Percentiles rank a stretch among this genome's conserved stretches.
phyloP scores from a whole-genome alignment of 2,113 vertebrate species.

The Burhinus bistriatus region DNA sequence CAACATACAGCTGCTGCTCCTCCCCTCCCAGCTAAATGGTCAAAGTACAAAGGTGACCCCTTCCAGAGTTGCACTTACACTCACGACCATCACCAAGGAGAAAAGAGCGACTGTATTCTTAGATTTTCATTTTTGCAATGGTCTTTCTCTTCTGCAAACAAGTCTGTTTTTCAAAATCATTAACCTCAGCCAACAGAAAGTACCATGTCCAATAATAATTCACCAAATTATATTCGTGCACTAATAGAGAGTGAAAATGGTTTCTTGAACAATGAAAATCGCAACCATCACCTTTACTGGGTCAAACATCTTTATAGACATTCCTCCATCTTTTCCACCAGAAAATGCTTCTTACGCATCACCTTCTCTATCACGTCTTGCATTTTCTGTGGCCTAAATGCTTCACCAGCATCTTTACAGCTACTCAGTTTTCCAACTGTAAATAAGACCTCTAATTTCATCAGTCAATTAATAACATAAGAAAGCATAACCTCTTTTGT shows the following conservation, averaged over 20 bases:
- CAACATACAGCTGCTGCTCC: not conserved
- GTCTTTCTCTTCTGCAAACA: not conserved
- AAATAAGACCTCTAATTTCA: not conserved
- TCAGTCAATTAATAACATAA: not conserved
- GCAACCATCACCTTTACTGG: not conserved
- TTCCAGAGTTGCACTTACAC: not conserved
- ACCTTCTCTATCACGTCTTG: not conserved
- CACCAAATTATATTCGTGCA: not conserved
- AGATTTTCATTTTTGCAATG: not conserved
- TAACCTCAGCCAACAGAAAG: not conserved
- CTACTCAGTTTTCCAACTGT: not conserved
- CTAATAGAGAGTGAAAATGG: not conserved
- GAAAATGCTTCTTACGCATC: not conserved
- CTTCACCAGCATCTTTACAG: not conserved
- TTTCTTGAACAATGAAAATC: not conserved
- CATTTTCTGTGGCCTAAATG: not conserved
- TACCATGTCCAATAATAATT: not conserved
- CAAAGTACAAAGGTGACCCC: not conserved
- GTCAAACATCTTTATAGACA: not conserved
- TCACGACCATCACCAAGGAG: not conserved
- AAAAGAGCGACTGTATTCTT: not conserved
- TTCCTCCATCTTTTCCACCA: not conserved
- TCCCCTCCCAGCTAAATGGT: not conserved
- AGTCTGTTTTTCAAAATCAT: not conserved
- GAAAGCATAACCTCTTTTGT: not conserved